These are phyloP conservation scores for Onychostruthus taczanowskii DNA, from an alignment of 2,113 vertebrate genomes.

Conservation along the genomic window DNA sequence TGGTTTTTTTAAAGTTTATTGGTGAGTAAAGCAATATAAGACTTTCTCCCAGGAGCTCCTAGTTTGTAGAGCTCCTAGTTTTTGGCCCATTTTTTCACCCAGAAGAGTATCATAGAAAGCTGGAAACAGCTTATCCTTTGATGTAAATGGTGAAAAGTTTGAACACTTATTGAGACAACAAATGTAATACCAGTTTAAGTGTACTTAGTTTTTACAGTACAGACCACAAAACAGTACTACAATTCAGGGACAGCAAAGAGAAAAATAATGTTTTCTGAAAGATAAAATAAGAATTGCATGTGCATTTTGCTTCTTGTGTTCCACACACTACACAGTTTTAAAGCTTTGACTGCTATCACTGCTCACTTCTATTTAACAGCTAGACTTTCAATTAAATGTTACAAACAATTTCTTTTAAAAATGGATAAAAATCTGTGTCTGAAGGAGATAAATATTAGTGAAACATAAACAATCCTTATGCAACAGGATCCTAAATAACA, in stretches of 20 bases:
- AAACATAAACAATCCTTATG: background rate
- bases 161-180: background rate
- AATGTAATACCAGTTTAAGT: background rate
- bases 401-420: background rate
- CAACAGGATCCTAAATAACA: background rate
- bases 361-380: background rate
- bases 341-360: background rate
- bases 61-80: background rate
- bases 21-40: background rate
- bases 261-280: background rate
- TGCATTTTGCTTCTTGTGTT: background rate
- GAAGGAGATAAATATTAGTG: background rate
- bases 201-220: background rate
- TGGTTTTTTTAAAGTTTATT: background rate
- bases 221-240: background rate
- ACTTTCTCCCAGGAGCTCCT: background rate
- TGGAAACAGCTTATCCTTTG: background rate
- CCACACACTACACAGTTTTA: rapidly evolving
- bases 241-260: background rate
- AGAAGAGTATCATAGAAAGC: background rate
- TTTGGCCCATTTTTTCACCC: background rate
- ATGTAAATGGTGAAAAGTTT: background rate
- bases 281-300: background rate
- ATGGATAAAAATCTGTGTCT: background rate
- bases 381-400: background rate